A percentile compares a stretch with the other conserved stretches of the same genome.
phyloP scores from a whole-genome alignment of 2,113 vertebrate genomes.

The Myotis lucifugus region DNA sequence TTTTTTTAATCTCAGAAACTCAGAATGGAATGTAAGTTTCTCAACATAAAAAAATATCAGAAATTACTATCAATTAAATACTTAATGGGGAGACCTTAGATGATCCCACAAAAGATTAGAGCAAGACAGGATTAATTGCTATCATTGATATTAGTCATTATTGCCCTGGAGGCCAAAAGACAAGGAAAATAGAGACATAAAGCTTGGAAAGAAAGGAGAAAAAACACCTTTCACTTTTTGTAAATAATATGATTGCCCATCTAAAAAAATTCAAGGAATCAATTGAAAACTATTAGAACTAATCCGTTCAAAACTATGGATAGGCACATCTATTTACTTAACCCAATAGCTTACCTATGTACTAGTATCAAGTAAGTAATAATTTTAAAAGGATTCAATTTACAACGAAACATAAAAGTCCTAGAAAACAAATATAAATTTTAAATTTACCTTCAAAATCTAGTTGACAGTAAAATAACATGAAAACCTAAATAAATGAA shows the following conservation, averaged over 20 bases:
- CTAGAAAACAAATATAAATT: slow-evolving; percentile 9
- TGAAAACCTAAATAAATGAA: slow-evolving; percentile 18
- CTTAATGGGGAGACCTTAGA: background rate
- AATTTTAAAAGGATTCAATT: slow-evolving; percentile 26
- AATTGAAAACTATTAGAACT: slow-evolving; percentile 24
- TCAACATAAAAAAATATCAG: slow-evolving; percentile 30
- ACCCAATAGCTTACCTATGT: background rate
- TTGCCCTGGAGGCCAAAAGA: background rate
- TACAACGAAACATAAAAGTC: background rate
- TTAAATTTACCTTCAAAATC: background rate
- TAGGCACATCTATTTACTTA: background rate
- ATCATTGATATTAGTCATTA: background rate
- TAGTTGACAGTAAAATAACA: slow-evolving; percentile 35
- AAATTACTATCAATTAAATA: background rate
- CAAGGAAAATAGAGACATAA: background rate
- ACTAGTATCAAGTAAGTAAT: background rate
- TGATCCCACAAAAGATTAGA: background rate
- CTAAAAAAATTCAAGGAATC: background rate
- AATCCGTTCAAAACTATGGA: background rate
- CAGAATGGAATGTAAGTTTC: background rate
- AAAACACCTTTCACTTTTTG: background rate
- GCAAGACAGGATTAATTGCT: background rate
- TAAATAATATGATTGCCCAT: background rate
- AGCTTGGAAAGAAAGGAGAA: background rate
- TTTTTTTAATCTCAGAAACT: background rate